phyloP scores from a whole-genome alignment of 2,113 vertebrate genomes.

The Lipophrys pholis region DNA sequence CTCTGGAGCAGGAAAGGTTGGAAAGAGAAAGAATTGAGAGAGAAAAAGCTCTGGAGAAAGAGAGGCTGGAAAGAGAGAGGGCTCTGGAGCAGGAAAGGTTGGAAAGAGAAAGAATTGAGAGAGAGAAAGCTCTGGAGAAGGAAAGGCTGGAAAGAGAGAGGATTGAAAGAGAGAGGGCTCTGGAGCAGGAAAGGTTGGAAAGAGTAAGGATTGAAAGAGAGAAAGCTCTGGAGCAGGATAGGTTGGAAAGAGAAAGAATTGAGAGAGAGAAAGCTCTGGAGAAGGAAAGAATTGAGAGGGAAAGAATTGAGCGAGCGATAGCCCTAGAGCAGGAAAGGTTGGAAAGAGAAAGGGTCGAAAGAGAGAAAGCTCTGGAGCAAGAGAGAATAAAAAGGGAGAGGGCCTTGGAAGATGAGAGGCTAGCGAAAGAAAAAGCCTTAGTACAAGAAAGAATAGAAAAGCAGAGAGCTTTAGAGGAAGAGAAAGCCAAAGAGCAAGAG shows the following conservation, averaged over 20 bases:
- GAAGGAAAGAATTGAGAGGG: constrained; percentile 42
- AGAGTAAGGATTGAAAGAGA: constrained; percentile 64
- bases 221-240: constrained; percentile 46
- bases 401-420: constrained; percentile 33
- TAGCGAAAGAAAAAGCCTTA: constrained; percentile 25
- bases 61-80: constrained; percentile 16
- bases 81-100: constrained; percentile 50
- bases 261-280: constrained; percentile 42
- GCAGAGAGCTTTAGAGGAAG: constrained; percentile 41
- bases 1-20: constrained; percentile 47
- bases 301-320: constrained; percentile 9
- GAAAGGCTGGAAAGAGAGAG: constrained; percentile 33
- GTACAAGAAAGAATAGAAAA: constrained; percentile 39
- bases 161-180: constrained; percentile 46
- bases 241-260: constrained; percentile 32
- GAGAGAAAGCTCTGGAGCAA: constrained; percentile 33
- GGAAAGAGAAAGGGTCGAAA: constrained; percentile 46
- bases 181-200: constrained; percentile 53
- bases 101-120: constrained; percentile 43
- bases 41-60: constrained; percentile 41
- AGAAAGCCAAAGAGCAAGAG: constrained; percentile 1
- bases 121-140: constrained; percentile 26
- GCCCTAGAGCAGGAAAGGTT: constrained; percentile 33
- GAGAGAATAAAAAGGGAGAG: constrained; percentile 42
- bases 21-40: constrained; percentile 40